Evolutionary conservation across 2,113 vertebrate genomes (phyloP).

Genomic region (Phalacrocorax carbo): DNA sequence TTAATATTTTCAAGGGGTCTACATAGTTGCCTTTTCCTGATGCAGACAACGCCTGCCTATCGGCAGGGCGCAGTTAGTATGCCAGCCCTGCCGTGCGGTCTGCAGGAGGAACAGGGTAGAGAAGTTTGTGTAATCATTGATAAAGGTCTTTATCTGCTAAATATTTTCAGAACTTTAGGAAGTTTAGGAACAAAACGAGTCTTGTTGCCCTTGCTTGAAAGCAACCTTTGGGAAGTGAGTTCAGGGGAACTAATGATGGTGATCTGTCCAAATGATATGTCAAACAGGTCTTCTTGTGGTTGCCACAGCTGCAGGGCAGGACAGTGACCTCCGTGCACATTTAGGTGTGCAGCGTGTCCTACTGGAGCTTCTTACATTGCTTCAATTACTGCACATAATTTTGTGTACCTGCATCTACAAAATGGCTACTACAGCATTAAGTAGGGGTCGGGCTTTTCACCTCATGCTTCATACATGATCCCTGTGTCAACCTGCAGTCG

Average conservation of each 20-base stretch:
- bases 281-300: neutral
- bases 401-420: neutral
- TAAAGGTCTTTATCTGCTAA: neutral
- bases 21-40: neutral
- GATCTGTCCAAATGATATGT: neutral
- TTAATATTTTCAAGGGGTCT: neutral
- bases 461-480: neutral
- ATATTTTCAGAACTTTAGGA: neutral
- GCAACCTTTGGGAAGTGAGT: neutral
- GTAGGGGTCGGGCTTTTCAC: neutral
- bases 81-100: accelerated
- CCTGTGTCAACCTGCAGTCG: neutral
- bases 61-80: neutral
- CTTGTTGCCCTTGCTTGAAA: neutral
- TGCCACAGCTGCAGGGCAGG: neutral
- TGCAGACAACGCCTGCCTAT: accelerated
- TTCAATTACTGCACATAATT: neutral
- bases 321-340: accelerated
- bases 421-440: neutral
- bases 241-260: neutral
- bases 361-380: neutral
- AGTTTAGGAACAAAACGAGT: neutral
- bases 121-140: neutral
- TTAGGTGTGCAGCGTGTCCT: neutral
- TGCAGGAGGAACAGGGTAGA: neutral